phyloP scores from a whole-genome alignment of 2,888 invertebrate species.

The Caenorhabditis japonica region DNA sequence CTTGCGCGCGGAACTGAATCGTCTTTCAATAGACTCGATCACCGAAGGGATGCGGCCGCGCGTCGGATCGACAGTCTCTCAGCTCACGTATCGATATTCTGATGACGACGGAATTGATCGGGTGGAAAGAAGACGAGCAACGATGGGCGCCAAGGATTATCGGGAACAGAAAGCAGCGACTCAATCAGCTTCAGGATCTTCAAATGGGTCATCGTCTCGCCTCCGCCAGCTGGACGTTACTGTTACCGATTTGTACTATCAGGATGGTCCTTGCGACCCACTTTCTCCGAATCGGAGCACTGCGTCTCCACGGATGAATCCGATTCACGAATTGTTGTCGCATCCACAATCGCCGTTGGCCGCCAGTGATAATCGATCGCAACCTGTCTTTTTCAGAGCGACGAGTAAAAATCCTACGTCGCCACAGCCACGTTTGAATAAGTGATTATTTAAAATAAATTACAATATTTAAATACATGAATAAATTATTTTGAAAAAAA shows the following conservation, averaged over 20 bases:
- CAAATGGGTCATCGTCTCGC: slow-evolving; percentile 30
- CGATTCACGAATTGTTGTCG: slow-evolving; percentile 17
- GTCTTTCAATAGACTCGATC: slow-evolving; percentile 12
- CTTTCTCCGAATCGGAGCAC: slow-evolving; percentile 24
- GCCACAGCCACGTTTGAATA: slow-evolving; percentile 3
- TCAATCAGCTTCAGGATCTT: slow-evolving; percentile 18
- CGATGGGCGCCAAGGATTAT: slow-evolving; percentile 23
- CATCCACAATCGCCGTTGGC: slow-evolving; percentile 30
- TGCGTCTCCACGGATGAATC: slow-evolving; percentile 17
- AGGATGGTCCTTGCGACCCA: slow-evolving; percentile 33
- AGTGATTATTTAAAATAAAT: no score
- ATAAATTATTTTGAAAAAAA: no score
- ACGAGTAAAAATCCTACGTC: slow-evolving; percentile 26
- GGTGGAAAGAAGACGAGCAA: slow-evolving; percentile 20
- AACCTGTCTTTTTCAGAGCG: slow-evolving; percentile 39
- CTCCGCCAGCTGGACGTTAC: slow-evolving; percentile 38
- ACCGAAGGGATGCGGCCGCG: slow-evolving; percentile 17
- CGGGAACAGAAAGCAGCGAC: slow-evolving; percentile 21
- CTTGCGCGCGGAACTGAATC: background rate
- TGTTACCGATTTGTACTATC: slow-evolving; percentile 39
- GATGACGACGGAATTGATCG: slow-evolving; percentile 24
- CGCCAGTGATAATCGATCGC: slow-evolving; percentile 4
- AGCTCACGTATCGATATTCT: slow-evolving; percentile 9
- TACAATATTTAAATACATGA: background rate
- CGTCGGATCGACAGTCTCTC: slow-evolving; percentile 29